A percentile compares a stretch with the other conserved stretches of the same genome.
Evolutionary conservation across 2,113 vertebrate genomes (phyloP).

Genomic region (Ptilorrhoa leucosticta): DNA sequence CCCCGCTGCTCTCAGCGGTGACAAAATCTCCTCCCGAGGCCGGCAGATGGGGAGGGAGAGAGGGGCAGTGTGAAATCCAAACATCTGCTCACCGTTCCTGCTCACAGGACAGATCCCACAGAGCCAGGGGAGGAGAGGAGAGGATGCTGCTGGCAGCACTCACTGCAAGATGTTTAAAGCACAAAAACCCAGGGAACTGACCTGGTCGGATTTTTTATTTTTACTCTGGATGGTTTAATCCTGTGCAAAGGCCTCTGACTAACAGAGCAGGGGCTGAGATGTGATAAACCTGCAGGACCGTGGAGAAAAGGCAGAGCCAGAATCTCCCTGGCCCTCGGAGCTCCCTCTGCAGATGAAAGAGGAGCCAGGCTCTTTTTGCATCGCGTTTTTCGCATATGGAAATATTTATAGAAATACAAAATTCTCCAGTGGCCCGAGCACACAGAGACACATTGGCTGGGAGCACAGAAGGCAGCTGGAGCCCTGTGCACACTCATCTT

Average conservation of each 20-base stretch:
- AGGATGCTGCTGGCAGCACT: not conserved
- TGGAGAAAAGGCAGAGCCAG: not conserved
- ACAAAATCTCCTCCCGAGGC: not conserved
- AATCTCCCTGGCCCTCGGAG: not conserved
- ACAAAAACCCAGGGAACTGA: not conserved
- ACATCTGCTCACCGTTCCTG: not conserved
- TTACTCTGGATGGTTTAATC: not conserved
- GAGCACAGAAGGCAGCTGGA: not conserved
- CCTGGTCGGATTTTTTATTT: not conserved
- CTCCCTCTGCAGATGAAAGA: conserved; percentile 23
- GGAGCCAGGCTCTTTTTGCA: not conserved
- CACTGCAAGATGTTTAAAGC: not conserved
- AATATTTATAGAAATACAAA: not conserved
- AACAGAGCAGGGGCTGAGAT: not conserved
- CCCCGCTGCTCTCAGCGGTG: not conserved
- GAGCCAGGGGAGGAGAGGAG: not conserved
- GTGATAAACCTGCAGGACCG: not conserved
- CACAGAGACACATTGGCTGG: not conserved
- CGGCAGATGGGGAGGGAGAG: not conserved
- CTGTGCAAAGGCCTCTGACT: not conserved
- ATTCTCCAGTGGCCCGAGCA: not conserved
- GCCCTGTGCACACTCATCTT: not conserved
- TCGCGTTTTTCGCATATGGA: not conserved
- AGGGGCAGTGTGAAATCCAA: not conserved
- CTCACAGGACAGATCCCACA: not conserved